phyloP scores from a whole-genome alignment of 2,113 vertebrate species.

The Malaclemys terrapin region DNA sequence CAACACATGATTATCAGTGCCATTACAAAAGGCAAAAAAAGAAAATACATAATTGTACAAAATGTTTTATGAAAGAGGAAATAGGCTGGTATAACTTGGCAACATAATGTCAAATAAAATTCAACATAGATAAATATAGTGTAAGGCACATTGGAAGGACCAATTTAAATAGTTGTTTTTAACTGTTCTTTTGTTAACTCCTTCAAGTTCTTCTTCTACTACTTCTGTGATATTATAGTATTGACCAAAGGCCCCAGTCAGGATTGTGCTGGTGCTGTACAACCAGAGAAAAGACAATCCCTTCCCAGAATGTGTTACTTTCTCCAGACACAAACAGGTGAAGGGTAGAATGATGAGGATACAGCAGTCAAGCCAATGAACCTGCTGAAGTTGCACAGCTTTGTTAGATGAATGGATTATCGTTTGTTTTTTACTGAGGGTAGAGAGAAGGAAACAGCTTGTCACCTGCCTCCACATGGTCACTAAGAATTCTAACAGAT shows the following conservation, averaged over 20 bases:
- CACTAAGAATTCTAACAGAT: not conserved
- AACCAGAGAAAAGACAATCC: not conserved
- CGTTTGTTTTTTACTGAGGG: not conserved
- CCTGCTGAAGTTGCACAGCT: not conserved
- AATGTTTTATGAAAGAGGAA: not conserved
- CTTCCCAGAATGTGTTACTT: fast-evolving
- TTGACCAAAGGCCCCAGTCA: not conserved
- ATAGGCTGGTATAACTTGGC: not conserved
- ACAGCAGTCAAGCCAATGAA: fast-evolving
- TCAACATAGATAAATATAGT: no score
- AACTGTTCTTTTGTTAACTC: not conserved
- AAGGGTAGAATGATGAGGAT: not conserved
- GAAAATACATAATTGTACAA: not conserved
- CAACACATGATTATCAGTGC: not conserved
- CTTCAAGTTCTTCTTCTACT: not conserved
- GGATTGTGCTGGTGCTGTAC: fast-evolving
- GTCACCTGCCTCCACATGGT: not conserved
- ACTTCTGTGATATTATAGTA: not conserved
- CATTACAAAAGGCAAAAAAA: fast-evolving
- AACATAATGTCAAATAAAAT: not conserved
- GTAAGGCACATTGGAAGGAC: not conserved
- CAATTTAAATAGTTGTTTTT: not conserved
- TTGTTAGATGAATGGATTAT: not conserved
- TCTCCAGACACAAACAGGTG: not conserved
- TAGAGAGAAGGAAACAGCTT: not conserved